These are phyloP conservation scores for Adelosebastes latens DNA, from an alignment of 2,797 vertebrate species.

Conservation along the genomic window DNA sequence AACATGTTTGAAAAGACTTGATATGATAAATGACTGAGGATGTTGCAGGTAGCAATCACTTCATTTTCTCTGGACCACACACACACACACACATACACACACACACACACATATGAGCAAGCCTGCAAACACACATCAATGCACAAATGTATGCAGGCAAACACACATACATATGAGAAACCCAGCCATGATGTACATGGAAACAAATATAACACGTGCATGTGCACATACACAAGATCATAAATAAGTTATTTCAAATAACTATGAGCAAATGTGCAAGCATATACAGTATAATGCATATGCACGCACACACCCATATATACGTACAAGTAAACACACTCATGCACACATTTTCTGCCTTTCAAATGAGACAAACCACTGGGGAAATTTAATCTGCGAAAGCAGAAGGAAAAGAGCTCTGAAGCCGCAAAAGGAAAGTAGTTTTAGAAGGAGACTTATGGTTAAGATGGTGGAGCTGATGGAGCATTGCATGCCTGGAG, in stretches of 20 bases:
- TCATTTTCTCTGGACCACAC: slow-evolving; percentile 58
- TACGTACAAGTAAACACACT: slow-evolving; percentile 50
- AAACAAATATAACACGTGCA: slow-evolving; percentile 24
- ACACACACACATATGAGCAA: slow-evolving; percentile 7
- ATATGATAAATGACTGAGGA: slow-evolving; percentile 58
- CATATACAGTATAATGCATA: slow-evolving; percentile 31
- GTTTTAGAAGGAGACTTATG: slow-evolving; percentile 69
- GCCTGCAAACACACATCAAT: slow-evolving; percentile 16
- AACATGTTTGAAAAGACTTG: slow-evolving; percentile 56
- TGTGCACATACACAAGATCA: slow-evolving; percentile 20
- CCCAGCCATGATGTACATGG: slow-evolving; percentile 24
- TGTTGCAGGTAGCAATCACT: slow-evolving; percentile 58
- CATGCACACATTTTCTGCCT: slow-evolving; percentile 71
- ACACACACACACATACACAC: not conserved
- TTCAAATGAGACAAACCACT: slow-evolving; percentile 81
- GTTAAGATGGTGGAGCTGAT: slow-evolving; percentile 63
- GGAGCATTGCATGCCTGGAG: slow-evolving; percentile 66
- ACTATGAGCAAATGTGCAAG: slow-evolving; percentile 35
- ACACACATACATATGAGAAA: slow-evolving; percentile 3
- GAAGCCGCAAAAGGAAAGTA: slow-evolving; percentile 71
- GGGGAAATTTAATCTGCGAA: slow-evolving; percentile 78
- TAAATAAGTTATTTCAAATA: slow-evolving; percentile 15
- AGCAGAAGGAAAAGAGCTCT: slow-evolving; percentile 75
- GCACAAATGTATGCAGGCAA: slow-evolving; percentile 36
- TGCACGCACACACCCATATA: slow-evolving; percentile 8